These are phyloP conservation scores for Mus musculus DNA, from an alignment of 2,113 vertebrate species.

Conservation along the genomic window DNA sequence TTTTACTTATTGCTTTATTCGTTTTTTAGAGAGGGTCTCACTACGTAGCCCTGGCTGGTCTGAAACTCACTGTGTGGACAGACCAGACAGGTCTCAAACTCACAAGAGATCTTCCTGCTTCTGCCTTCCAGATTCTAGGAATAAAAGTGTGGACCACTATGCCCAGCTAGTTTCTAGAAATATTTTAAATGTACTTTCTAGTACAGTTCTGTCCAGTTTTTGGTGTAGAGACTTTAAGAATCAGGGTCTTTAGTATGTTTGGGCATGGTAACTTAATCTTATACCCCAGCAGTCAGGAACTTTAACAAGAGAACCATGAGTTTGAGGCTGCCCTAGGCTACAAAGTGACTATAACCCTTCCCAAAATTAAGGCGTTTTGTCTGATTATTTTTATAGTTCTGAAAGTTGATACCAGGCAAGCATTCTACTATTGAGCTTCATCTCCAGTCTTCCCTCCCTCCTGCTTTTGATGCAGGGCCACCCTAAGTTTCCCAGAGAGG, in stretches of 20 bases:
- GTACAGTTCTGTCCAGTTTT: neutral
- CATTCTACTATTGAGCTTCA: neutral
- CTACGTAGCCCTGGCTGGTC: neutral
- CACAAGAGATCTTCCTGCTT: neutral
- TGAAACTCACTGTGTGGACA: neutral
- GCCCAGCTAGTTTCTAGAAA: neutral
- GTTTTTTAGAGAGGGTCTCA: neutral
- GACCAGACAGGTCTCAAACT: neutral
- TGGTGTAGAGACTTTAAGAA: neutral
- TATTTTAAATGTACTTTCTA: neutral
- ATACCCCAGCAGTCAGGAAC: neutral
- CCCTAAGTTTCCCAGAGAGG: neutral
- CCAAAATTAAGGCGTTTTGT: neutral
- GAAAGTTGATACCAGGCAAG: neutral
- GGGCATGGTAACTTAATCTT: neutral
- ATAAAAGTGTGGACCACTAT: neutral
- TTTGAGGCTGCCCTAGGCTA: neutral
- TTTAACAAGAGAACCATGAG: neutral
- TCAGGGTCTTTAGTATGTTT: neutral
- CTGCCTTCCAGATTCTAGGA: neutral
- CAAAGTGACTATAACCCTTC: neutral
- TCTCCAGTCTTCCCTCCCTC: neutral
- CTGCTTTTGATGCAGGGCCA: neutral
- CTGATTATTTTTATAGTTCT: neutral
- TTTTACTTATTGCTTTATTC: neutral